phyloP scores from a whole-genome alignment of 2,113 vertebrate genomes.

The Kobus ellipsiprymnus region DNA sequence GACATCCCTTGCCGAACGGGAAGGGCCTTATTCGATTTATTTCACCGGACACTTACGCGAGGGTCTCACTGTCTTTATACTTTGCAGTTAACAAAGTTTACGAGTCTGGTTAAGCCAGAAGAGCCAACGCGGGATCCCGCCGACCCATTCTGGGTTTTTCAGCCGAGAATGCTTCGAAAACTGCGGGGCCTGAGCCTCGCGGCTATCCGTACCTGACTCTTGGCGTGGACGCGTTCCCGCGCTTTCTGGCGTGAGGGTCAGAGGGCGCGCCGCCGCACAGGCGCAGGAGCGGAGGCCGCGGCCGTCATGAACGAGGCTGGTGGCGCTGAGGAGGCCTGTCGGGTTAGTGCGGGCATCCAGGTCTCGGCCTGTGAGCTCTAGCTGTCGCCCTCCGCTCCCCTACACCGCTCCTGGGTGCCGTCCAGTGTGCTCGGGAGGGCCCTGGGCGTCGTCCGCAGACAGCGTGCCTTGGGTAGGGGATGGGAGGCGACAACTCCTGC shows the following conservation, averaged over 20 bases:
- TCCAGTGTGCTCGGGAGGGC: accelerated
- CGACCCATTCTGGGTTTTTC: accelerated
- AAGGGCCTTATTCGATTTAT: neutral
- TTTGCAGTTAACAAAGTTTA: neutral
- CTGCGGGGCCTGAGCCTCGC: neutral
- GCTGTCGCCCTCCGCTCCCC: accelerated
- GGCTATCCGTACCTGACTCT: neutral
- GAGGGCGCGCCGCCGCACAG: neutral
- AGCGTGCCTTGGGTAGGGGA: neutral
- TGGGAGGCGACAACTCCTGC: accelerated
- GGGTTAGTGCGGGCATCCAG: neutral
- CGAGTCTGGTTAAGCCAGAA: neutral
- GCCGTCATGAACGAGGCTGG: neutral
- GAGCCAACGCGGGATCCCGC: accelerated
- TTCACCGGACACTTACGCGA: neutral
- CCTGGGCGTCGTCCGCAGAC: neutral
- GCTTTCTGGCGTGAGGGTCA: neutral
- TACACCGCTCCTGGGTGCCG: accelerated
- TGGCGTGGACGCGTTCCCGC: neutral
- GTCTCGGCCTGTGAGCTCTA: accelerated
- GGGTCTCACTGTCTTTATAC: neutral
- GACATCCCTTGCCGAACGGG: neutral
- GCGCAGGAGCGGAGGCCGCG: accelerated
- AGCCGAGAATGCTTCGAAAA: accelerated
- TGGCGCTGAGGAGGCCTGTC: neutral